Evolutionary conservation across 2,888 invertebrate genomes (phyloP).

Genomic region (Tortrix viridana): DNA sequence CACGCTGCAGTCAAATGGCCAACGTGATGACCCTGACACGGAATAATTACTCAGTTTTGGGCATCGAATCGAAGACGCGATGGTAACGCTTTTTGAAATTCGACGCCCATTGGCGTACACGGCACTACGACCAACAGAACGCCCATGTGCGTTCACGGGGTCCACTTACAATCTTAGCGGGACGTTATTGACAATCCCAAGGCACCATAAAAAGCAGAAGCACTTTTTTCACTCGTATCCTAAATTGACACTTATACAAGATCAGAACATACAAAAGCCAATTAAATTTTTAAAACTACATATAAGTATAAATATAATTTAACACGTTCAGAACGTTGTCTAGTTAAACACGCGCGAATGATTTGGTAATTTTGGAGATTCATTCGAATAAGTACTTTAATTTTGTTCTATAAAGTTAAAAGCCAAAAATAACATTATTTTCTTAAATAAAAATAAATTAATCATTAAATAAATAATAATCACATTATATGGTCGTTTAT

Average conservation of each 20-base stretch:
- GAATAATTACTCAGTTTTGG: too few relatives aligned
- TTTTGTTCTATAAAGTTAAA: neutral
- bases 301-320: neutral
- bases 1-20: too few relatives aligned
- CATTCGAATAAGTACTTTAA: neutral
- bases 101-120: too few relatives aligned
- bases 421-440: neutral
- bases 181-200: conserved; percentile 1
- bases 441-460: neutral
- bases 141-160: too few relatives aligned
- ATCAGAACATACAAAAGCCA: neutral
- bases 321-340: neutral
- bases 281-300: neutral
- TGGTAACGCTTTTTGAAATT: too few relatives aligned
- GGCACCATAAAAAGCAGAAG: conserved; percentile 30
- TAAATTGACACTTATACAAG: conserved; percentile 23
- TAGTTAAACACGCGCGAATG: neutral
- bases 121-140: neutral
- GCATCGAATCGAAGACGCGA: too few relatives aligned
- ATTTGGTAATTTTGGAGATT: neutral
- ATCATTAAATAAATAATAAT: neutral
- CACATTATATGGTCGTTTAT: too few relatives aligned
- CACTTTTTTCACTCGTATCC: conserved; percentile 16
- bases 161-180: too few relatives aligned
- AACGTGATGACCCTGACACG: too few relatives aligned